These are phyloP conservation scores for Drosophila rufa DNA, from an alignment of 1,140 invertebrate species.

Conservation along the genomic window DNA sequence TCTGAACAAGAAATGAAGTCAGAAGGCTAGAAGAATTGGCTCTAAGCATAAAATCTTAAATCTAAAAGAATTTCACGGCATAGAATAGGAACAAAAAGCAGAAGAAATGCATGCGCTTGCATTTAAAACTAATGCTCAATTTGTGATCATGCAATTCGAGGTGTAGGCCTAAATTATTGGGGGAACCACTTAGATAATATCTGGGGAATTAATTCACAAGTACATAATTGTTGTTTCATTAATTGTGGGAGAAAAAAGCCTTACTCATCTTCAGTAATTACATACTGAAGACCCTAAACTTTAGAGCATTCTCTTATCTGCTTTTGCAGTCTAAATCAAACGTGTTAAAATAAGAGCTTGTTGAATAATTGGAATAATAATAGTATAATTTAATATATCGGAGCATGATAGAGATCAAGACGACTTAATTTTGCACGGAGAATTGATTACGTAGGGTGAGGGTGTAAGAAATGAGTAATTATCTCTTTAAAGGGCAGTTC, in stretches of 20 bases:
- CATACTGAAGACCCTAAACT: neutral
- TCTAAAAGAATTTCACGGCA: neutral
- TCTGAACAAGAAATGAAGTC: slow-evolving; percentile 1
- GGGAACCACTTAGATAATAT: neutral
- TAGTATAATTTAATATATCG: no score
- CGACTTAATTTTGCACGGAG: neutral
- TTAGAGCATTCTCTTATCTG: neutral
- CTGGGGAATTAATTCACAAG: neutral
- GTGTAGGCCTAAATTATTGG: neutral
- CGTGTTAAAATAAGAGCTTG: no score
- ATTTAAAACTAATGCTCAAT: slow-evolving; percentile 3
- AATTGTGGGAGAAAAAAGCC: neutral
- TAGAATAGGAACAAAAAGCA: neutral
- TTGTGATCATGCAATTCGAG: neutral
- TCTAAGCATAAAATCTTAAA: neutral
- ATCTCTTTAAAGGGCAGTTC: neutral
- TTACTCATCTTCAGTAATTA: slow-evolving; percentile 7
- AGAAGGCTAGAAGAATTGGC: slow-evolving; percentile 16
- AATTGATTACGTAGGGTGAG: neutral
- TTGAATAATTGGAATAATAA: neutral
- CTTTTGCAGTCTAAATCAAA: neutral
- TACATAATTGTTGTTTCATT: slow-evolving; percentile 9
- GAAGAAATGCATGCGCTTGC: neutral
- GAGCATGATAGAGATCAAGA: no score
- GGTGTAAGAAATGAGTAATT: neutral